phyloP scores from a whole-genome alignment of 2,888 invertebrate species.

The Apeira syringaria region DNA sequence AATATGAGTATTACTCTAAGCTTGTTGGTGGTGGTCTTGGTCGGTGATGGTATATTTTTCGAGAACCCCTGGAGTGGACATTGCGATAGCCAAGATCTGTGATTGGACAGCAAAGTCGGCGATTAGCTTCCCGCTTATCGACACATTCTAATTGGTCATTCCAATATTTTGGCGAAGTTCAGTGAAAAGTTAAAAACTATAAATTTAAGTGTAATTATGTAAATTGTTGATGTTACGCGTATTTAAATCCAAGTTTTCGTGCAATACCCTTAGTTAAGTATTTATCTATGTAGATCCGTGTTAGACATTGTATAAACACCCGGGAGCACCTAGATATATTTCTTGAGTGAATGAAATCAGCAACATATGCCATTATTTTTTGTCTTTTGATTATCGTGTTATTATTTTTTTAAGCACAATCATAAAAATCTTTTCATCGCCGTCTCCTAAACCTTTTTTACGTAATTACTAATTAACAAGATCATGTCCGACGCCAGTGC shows the following conservation, averaged over 20 bases:
- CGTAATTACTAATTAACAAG: no score
- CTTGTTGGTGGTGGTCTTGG: no score
- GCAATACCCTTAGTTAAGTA: slow-evolving; percentile 82
- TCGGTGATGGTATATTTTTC: no score
- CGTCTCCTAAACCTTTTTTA: no score
- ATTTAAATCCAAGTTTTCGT: slow-evolving; percentile 69
- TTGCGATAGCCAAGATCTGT: not conserved
- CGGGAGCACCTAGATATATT: slow-evolving; percentile 33
- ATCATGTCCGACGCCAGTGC: no score
- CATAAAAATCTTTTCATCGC: no score
- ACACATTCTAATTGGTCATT: slow-evolving; percentile 13
- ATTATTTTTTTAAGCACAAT: no score
- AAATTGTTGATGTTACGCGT: slow-evolving; percentile 62
- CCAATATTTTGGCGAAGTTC: slow-evolving; percentile 12
- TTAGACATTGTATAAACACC: slow-evolving; percentile 70
- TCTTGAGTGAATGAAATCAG: slow-evolving; percentile 14
- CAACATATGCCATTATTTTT: no score
- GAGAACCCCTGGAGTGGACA: not conserved
- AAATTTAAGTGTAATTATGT: slow-evolving; percentile 73
- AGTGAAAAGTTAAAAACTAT: slow-evolving; percentile 23
- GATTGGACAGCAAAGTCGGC: not conserved
- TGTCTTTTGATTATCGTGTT: no score
- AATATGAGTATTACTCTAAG: no score
- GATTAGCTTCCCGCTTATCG: slow-evolving; percentile 4
- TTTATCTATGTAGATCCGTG: slow-evolving; percentile 74